Evolutionary conservation across 2,113 vertebrate species (phyloP), one percentile per base, ranked within the genome.

Genomic region (Uria lomvia): DNA sequence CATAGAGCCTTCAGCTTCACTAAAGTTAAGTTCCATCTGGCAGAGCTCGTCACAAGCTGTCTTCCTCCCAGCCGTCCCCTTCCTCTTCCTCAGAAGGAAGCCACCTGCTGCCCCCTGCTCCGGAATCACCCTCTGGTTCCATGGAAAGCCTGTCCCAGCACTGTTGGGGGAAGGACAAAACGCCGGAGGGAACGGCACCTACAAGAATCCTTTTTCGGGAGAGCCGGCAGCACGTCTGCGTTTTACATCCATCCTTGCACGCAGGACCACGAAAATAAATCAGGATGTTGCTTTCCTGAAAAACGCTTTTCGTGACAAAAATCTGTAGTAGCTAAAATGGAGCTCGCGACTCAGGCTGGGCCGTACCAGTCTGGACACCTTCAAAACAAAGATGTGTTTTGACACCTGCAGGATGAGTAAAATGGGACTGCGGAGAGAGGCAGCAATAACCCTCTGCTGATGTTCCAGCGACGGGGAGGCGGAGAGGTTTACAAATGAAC

Each of bases 181-280:
- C 8, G 0, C 32, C 7, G 27, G n/a, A 38, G 50, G 58, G 32
- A 66, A 9, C 36, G 18, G 47, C 32, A 5, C 21, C 42, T 18
- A 11, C 34, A 34, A 32, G 38, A 47, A 52, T 27, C 24, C 15
- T 47, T 11, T 43, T 65, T 36, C 26, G 3, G 50, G 24, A 45
- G 60, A 45, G 42, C 53, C 58, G 10, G 58, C 23, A 43, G 5
- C 3, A 0, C 0, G 0, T 3, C n/a, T 50, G 75, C 8, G 1
- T 52, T 81, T 66, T 23, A 26, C 84, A 62, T 24, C 59, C 45
- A 5, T 60, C 70, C 34, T 63, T 1, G 3, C 3, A 4, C 0
- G 0, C 0, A 0, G 59, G 34, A 29, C 60, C n/a, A 5, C 0
- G 0, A 56, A 79, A 86, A 88, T n/a, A 76, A 86, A 75, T 71